phyloP scores from a whole-genome alignment of 2,113 vertebrate genomes.

The Bolborhynchus lineola region DNA sequence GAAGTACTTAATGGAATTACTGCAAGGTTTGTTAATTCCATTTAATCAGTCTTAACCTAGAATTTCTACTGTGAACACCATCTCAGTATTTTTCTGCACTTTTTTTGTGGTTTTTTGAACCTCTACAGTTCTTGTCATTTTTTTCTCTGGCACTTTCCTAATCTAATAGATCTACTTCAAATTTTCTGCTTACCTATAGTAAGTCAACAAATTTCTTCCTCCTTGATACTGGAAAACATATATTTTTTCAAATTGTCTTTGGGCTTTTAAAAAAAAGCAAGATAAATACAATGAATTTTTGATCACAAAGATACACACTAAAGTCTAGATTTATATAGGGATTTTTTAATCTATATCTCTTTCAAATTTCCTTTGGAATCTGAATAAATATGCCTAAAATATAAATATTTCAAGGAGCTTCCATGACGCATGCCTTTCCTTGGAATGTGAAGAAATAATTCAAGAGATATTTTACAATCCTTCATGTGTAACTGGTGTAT shows the following conservation, averaged over 20 bases:
- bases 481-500: neutral
- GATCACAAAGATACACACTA: neutral
- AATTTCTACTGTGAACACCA: neutral
- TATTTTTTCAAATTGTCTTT: neutral
- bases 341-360: neutral
- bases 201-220: neutral
- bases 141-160: neutral
- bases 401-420: neutral
- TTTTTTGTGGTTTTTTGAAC: neutral
- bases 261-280: neutral
- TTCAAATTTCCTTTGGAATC: neutral
- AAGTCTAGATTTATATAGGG: neutral
- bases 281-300: neutral
- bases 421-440: neutral
- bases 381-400: neutral
- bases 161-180: neutral
- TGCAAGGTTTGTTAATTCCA: neutral
- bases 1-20: neutral
- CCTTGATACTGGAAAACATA: neutral
- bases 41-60: neutral
- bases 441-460: neutral
- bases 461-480: neutral
- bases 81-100: conserved; percentile 5
- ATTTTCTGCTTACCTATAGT: neutral
- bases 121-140: neutral